Conservation (phyloP, 2,113 vertebrate species). For the Edolisoma coerulescens region DNA sequence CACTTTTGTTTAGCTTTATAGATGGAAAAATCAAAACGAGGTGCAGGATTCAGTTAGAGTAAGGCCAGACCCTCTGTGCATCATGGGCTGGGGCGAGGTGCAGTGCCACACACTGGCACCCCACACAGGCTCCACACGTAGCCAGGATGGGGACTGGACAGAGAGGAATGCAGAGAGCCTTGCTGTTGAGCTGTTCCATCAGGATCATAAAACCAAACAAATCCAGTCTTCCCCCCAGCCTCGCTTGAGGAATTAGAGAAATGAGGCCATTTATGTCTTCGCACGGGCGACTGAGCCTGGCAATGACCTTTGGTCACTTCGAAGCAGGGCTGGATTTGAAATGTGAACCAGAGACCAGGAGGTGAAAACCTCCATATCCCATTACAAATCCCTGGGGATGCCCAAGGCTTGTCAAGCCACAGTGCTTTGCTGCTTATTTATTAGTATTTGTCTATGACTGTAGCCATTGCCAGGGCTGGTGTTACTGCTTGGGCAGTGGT, state of each 20-base stretch:
- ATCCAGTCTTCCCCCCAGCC: not conserved
- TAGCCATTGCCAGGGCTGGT: not conserved
- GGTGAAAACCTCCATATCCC: constrained; percentile 59
- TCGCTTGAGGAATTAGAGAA: constrained; percentile 24
- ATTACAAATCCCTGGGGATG: constrained; percentile 45
- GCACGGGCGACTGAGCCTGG: constrained; percentile 22
- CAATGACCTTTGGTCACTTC: constrained; percentile 54
- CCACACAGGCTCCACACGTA: not conserved
- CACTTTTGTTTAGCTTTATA: not conserved
- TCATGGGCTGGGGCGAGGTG: not conserved
- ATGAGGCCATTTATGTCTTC: constrained; percentile 43
- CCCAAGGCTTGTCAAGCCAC: constrained; percentile 22
- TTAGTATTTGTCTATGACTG: constrained; percentile 3
- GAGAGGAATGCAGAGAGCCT: not conserved
- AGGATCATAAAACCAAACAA: constrained; percentile 11
- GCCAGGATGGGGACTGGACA: fast-evolving
- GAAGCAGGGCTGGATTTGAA: constrained; percentile 54
- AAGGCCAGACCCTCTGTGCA: not conserved
- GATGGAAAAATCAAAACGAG: not conserved
- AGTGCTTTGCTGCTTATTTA: constrained; percentile 57
- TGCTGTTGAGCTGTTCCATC: not conserved
- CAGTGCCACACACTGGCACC: not conserved
- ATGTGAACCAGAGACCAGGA: constrained; percentile 57
- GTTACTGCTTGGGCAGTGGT: not conserved
- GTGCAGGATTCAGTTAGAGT: not conserved